Percentiles rank a stretch among this genome's conserved stretches.
Conservation (phyloP, 2,888 invertebrate species). For the Erebia ligea region DNA sequence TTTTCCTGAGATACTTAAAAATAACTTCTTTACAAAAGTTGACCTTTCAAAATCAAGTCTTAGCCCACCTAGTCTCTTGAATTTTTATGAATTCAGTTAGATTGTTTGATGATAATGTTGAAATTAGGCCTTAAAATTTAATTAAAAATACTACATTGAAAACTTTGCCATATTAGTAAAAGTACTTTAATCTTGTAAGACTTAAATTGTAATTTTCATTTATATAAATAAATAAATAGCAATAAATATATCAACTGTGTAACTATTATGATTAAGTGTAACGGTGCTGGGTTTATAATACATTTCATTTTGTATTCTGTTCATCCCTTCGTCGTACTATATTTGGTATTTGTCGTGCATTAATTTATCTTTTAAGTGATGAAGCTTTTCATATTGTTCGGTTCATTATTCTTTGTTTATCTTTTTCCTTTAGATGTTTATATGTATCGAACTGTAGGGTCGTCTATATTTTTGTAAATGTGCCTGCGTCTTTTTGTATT, state of each 20-base stretch:
- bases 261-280: slow-evolving; percentile 78
- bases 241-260: slow-evolving; percentile 71
- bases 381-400: slow-evolving; percentile 74
- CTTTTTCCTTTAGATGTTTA: slow-evolving; percentile 46
- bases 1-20: slow-evolving; percentile 14
- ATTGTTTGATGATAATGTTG: slow-evolving; percentile 62
- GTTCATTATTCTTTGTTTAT: slow-evolving; percentile 63
- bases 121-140: slow-evolving; percentile 65
- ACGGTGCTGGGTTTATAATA: slow-evolving; percentile 81
- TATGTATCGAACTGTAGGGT: slow-evolving; percentile 43
- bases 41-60: slow-evolving; percentile 46
- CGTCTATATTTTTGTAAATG: slow-evolving; percentile 45
- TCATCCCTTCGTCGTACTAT: slow-evolving; percentile 73
- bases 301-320: slow-evolving; percentile 75
- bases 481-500: slow-evolving; percentile 45
- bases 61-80: slow-evolving; percentile 82
- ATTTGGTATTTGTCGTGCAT: slow-evolving; percentile 73
- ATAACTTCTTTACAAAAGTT: slow-evolving; percentile 31
- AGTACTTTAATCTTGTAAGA: slow-evolving; percentile 79
- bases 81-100: slow-evolving; percentile 67
- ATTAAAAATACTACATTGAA: slow-evolving; percentile 78
- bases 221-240: slow-evolving; percentile 62
- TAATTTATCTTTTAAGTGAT: slow-evolving; percentile 65
- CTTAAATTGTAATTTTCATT: slow-evolving; percentile 72
- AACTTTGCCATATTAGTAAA: slow-evolving; percentile 84